Base-by-base conservation (phyloP, 2,113 vertebrate genomes). In the Kobus ellipsiprymnus region DNA sequence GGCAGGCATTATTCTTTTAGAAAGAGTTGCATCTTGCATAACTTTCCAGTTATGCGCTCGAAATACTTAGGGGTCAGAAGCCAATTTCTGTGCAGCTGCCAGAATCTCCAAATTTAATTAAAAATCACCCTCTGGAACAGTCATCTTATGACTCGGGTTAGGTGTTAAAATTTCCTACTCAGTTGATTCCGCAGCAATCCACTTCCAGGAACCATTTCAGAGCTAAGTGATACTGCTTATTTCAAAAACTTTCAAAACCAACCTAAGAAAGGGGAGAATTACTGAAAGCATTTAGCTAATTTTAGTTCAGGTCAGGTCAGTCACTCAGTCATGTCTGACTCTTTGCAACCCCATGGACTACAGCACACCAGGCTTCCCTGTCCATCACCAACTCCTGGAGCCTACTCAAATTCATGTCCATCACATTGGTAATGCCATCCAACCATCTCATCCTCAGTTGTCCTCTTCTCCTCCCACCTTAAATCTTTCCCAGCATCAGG, bases 211-310 rank as follows among this genome's bases (percentile, higher is more conserved):
- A 46, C 52, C n/a, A 87, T 80, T 96, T 21, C 48, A 82, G 3
- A 82, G 14, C 67, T 91, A 77, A 87, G 33, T 44, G 82, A 81
- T 78, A 33, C 5, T 84, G 64, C n/a, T 36, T 81, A 62, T 71
- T 94, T 95, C 8, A 82, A 67, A 90, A 87, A 30, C 52, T 91
- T 93, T 80, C 62, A 90, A 81, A 96, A 25, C 80, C 64, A 96
- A 27, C 50, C 36, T 87, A 54, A 77, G 19, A 29, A 44, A 11
- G 13, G n/a, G 29, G n/a, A 89, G 29, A 77, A n/a, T 91, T 95
- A 67, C 81, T 91, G 30, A 89, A 94, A 74, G 36, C 19, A 74
- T 52, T 84, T 55, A 84, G 19, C 11, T 78, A 36, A 71, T 71
- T 71, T 40, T 23, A 71, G 67, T 71, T 71, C n/a, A 71, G 12